Conservation (phyloP, 92 coral and sea anemone genomes). For the Phenganax marumi region DNA sequence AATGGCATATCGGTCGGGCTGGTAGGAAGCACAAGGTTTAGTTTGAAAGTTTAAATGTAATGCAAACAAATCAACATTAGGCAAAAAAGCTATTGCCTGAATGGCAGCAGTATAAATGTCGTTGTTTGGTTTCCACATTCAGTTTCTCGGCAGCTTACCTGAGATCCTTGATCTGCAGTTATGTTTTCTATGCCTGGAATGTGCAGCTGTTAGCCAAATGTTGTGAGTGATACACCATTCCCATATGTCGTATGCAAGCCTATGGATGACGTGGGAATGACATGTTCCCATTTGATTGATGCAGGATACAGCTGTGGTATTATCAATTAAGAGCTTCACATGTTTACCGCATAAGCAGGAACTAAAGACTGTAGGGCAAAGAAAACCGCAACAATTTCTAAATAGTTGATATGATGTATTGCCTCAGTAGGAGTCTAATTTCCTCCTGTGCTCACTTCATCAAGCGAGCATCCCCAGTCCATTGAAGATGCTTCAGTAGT, state of each 20-base stretch:
- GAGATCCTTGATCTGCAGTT: conserved; percentile 53
- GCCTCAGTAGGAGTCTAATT: conserved; percentile 63
- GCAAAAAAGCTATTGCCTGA: conserved; percentile 32
- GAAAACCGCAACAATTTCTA: too few species aligned
- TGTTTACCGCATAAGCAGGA: conserved; percentile 44
- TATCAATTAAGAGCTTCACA: conserved; percentile 52
- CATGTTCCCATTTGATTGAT: conserved; percentile 67
- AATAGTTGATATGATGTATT: conserved; percentile 47
- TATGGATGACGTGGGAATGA: conserved; percentile 41
- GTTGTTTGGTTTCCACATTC: conserved; percentile 51
- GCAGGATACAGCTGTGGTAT: conserved; percentile 62
- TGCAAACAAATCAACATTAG: conserved; percentile 52
- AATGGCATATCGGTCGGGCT: conserved; percentile 52
- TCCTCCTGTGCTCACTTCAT: conserved; percentile 42
- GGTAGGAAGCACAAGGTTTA: conserved; percentile 45
- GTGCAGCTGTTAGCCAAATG: conserved; percentile 56
- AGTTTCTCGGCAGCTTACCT: conserved; percentile 42
- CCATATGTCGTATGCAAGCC: conserved; percentile 44
- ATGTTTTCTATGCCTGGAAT: conserved; percentile 46
- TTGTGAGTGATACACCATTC: conserved; percentile 43
- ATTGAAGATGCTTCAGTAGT: too few species aligned
- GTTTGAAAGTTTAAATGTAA: conserved; percentile 43
- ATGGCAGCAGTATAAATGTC: conserved; percentile 37
- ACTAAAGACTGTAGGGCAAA: conserved; percentile 47
- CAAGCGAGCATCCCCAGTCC: conserved; percentile 21